Evolutionary conservation across 92 coral and sea anemone genomes (phyloP).

Genomic region (Palythoa caribaeorum): DNA sequence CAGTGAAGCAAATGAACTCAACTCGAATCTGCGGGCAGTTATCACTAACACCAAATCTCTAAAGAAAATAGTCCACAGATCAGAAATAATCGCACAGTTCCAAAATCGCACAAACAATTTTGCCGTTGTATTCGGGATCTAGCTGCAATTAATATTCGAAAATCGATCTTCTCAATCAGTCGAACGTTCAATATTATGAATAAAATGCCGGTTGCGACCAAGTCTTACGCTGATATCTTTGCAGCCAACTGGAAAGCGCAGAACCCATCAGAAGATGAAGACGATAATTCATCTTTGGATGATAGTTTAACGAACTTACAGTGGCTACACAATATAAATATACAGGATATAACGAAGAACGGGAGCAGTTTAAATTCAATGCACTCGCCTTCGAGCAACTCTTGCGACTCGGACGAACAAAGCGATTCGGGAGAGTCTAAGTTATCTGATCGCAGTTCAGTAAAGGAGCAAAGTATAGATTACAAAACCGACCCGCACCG

Average conservation of each 20-base stretch:
- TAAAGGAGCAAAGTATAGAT: constrained; percentile 83
- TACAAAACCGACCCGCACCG: constrained; percentile 91
- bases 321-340: constrained; percentile 91
- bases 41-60: background rate
- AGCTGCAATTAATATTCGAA: constrained; percentile 3
- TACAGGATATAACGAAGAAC: constrained; percentile 87
- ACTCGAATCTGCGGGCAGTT: background rate
- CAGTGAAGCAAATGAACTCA: constrained; percentile 8
- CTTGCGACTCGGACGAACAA: constrained; percentile 83
- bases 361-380: constrained; percentile 56
- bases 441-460: constrained; percentile 63
- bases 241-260: constrained; percentile 98
- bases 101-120: constrained; percentile 21
- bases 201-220: constrained; percentile 81
- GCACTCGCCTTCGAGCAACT: constrained; percentile 67
- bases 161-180: constrained; percentile 1
- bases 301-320: constrained; percentile 96
- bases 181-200: constrained; percentile 69
- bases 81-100: constrained; percentile 18
- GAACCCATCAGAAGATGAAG: constrained; percentile 78
- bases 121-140: background rate
- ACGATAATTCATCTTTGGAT: constrained; percentile 75
- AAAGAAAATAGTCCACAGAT: background rate
- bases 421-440: constrained; percentile 85
- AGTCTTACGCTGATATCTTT: constrained; percentile 94